Percentiles rank a stretch among this genome's conserved stretches.
phyloP scores from a whole-genome alignment of 2,888 invertebrate genomes.

The Eilema sororculum region DNA sequence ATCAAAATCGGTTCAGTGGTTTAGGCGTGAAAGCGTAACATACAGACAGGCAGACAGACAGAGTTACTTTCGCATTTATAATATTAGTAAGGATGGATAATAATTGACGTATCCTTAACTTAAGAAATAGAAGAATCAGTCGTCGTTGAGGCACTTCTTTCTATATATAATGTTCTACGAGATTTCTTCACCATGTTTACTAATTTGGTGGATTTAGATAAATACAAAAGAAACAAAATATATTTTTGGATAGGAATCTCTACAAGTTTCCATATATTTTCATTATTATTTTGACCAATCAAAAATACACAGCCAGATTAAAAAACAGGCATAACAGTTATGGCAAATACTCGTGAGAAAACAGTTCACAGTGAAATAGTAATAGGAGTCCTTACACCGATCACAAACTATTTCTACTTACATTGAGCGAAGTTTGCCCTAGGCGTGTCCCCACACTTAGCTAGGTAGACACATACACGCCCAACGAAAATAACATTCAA shows the following conservation, averaged over 20 bases:
- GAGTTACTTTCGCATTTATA: too few relatives aligned
- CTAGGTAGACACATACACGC: neutral
- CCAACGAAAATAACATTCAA: neutral
- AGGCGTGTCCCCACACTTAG: slow-evolving; percentile 3
- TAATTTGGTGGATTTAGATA: neutral
- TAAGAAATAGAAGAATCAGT: too few relatives aligned
- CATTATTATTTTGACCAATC: too few relatives aligned
- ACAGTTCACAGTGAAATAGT: neutral
- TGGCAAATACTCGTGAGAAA: neutral
- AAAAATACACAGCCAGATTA: neutral
- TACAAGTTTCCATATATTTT: too few relatives aligned
- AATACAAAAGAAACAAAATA: neutral
- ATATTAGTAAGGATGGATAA: too few relatives aligned
- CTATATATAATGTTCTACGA: neutral
- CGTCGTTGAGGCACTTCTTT: neutral
- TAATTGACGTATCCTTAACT: too few relatives aligned
- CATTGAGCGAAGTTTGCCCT: neutral
- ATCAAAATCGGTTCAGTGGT: too few relatives aligned
- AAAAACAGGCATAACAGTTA: neutral
- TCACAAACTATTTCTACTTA: neutral
- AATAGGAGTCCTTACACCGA: neutral
- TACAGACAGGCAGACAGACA: too few relatives aligned
- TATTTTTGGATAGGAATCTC: too few relatives aligned
- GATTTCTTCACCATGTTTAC: neutral
- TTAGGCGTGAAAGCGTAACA: too few relatives aligned